A percentile compares a stretch with the other conserved stretches of the same genome.
Evolutionary conservation across 2,797 vertebrate genomes (phyloP).

Genomic region (Poecilia wingei): DNA sequence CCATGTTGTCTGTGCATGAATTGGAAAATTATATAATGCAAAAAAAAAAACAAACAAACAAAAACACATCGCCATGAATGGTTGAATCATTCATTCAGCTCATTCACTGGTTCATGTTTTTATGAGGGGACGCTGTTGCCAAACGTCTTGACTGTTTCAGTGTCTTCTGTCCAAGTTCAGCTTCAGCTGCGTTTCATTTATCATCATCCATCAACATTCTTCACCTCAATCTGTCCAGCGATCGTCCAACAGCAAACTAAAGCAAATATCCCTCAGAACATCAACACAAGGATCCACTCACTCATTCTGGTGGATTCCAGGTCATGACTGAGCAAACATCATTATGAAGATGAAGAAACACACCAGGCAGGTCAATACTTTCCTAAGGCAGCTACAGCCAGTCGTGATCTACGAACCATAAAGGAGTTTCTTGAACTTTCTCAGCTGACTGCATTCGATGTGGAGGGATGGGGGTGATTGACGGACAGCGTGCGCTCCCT

Average conservation of each 20-base stretch:
- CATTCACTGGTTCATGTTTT: neutral
- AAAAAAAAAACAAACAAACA: neutral
- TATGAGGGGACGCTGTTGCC: neutral
- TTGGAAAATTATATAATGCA: constrained; percentile 2
- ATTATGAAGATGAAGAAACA: neutral
- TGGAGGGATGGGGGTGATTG: neutral
- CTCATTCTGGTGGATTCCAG: neutral
- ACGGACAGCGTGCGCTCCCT: neutral
- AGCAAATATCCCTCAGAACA: constrained; percentile 5
- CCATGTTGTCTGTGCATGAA: constrained; percentile 9
- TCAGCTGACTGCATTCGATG: neutral
- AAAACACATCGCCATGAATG: neutral
- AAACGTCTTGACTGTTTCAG: neutral
- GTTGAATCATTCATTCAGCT: neutral
- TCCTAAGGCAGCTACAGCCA: neutral
- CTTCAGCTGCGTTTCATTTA: constrained; percentile 21
- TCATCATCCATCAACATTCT: constrained; percentile 37
- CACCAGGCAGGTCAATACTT: neutral
- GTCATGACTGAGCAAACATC: neutral
- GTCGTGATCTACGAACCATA: neutral
- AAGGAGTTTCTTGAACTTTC: neutral
- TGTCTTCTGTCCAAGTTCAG: neutral
- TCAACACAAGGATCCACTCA: neutral
- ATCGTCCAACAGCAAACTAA: constrained; percentile 9
- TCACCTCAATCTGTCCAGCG: constrained; percentile 18